These are phyloP conservation scores for Deladenus siricidicola DNA, from an alignment of 2,888 invertebrate species.

Conservation along the genomic window DNA sequence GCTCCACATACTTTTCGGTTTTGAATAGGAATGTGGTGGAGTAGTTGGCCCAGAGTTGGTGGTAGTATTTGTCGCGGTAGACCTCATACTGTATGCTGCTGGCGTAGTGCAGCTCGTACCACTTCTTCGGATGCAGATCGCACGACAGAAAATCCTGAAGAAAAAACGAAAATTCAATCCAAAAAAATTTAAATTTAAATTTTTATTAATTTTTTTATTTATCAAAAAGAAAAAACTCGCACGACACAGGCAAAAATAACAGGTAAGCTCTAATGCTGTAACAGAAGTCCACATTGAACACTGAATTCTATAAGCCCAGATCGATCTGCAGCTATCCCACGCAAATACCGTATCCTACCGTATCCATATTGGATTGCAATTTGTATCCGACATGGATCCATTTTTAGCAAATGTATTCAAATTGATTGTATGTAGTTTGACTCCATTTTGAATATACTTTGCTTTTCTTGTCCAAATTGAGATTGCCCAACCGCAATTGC, in stretches of 20 bases:
- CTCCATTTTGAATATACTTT: too few relatives aligned
- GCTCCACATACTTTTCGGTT: conserved; percentile 34
- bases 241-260: background rate
- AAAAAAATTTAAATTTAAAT: background rate
- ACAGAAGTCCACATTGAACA: too few relatives aligned
- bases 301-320: too few relatives aligned
- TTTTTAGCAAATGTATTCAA: too few relatives aligned
- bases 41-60: conserved; percentile 40
- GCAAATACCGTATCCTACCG: too few relatives aligned
- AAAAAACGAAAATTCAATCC: too few relatives aligned
- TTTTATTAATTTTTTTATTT: background rate
- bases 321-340: too few relatives aligned
- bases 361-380: too few relatives aligned
- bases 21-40: conserved; percentile 41
- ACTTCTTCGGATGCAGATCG: conserved; percentile 32
- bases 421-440: too few relatives aligned
- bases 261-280: conserved; percentile 1
- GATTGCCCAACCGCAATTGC: too few relatives aligned
- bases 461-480: too few relatives aligned
- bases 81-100: conserved; percentile 41
- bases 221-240: conserved; percentile 4
- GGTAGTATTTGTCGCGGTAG: conserved; percentile 34
- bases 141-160: conserved; percentile 42
- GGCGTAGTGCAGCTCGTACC: conserved; percentile 43
- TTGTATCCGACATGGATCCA: too few relatives aligned